Base-by-base conservation (phyloP, 2,888 invertebrate genomes). In the Polietes domitor region DNA sequence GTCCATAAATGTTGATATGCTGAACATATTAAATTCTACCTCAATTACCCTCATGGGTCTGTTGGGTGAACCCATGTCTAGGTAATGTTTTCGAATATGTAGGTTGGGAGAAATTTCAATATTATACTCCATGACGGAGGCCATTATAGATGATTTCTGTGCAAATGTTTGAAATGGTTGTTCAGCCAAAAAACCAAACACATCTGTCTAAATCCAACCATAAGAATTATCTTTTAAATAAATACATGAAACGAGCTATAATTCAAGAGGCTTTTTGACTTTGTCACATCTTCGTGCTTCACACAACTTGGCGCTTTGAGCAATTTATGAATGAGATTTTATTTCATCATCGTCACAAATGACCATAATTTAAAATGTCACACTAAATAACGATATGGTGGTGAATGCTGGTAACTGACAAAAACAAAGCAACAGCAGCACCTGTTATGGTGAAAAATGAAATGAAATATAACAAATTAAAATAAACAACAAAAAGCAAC, bases 321-420 rank as follows among this genome's bases (percentile, higher is more conserved):
- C 1, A 26, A 47, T 47, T 47, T 47, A 58, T 58, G 12, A 24
- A 24, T 58, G 58, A 58, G 24, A 24, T 26, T 71, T 70, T 61
- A 53, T 76, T 50, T 65, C 68, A 43, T 71, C 41, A 78, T 75
- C 55, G 17, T 50, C n/a, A 50, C 50, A 70, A 73, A 77, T 74
- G 70, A 43, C 19, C 55, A 55, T 70, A 61, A 80, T 77, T 73
- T 80, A 0, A 80, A 74, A 63, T 77, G 83, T 83, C 76, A 74
- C 63, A 80, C 77, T 80, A 77, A 83, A 83, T 83, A 76, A 80
- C 70, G 68, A 37, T 68, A 73, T 24, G 72, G 15, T 26, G 5
- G 17, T 21, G 71, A 73, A 68, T 71, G 72, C n/a, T 7, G 19
- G 26, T 19, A 15, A 24, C 19, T 5, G 17, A 21, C 26, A 3